Percentiles rank a stretch among this genome's conserved stretches.
These are phyloP conservation scores for Caenorhabditis zanzibari DNA, from an alignment of 2,888 invertebrate genomes.

Conservation along the genomic window DNA sequence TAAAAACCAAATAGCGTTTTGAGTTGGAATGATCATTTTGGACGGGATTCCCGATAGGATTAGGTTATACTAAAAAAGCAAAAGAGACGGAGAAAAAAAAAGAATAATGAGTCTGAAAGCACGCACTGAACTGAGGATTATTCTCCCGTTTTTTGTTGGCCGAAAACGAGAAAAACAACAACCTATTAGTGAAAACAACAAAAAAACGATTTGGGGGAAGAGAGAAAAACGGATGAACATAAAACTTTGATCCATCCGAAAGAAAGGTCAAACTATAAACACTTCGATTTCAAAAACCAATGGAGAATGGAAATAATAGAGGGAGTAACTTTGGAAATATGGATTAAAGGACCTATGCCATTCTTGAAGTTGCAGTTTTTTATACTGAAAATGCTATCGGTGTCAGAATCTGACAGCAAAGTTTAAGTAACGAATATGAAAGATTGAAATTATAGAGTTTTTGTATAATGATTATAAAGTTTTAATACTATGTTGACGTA, in stretches of 20 bases:
- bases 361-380: too few species aligned
- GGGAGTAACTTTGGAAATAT: too few species aligned
- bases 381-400: too few species aligned
- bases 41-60: slow-evolving; percentile 19
- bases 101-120: slow-evolving; percentile 38
- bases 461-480: too few species aligned
- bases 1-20: neutral
- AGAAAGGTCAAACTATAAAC: slow-evolving; percentile 29
- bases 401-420: too few species aligned
- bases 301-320: neutral
- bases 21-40: neutral
- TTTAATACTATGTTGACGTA: too few species aligned
- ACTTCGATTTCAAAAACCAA: neutral
- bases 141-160: slow-evolving; percentile 25
- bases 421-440: neutral
- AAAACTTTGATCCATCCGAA: slow-evolving; percentile 12
- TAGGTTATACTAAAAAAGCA: slow-evolving; percentile 19
- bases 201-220: slow-evolving; percentile 5
- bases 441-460: slow-evolving; percentile 6
- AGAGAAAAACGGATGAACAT: neutral
- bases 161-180: slow-evolving; percentile 41
- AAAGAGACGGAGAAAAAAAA: neutral
- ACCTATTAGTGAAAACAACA: slow-evolving; percentile 7
- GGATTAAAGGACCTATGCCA: too few species aligned
- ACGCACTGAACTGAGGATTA: slow-evolving; percentile 39